Percentiles rank a stretch among this genome's conserved stretches.
phyloP scores from a whole-genome alignment of 1,140 invertebrate genomes.

The Uloborus diversus region DNA sequence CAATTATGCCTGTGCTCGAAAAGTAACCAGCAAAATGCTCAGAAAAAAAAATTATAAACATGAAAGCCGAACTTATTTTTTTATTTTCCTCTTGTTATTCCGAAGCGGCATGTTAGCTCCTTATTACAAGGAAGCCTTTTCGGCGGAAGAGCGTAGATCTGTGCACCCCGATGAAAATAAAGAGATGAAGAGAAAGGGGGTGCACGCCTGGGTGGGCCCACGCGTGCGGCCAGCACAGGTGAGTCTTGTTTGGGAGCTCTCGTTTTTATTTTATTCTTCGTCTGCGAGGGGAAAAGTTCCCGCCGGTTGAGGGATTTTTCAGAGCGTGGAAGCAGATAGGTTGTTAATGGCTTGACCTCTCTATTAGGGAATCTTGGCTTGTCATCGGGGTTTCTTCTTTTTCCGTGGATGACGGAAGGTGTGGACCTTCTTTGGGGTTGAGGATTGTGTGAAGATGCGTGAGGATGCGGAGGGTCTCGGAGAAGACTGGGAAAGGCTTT shows the following conservation, averaged over 20 bases:
- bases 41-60: too few relatives aligned
- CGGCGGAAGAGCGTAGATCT: not conserved
- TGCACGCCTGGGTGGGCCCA: slow-evolving; percentile 34
- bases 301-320: slow-evolving; percentile 10
- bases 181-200: not conserved
- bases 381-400: not conserved
- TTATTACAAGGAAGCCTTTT: slow-evolving; percentile 22
- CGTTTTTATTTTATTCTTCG: not conserved
- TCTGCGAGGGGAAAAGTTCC: not conserved
- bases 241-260: not conserved
- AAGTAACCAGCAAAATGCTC: too few relatives aligned
- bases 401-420: too few relatives aligned
- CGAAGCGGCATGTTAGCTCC: slow-evolving; percentile 20
- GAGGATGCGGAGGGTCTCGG: too few relatives aligned
- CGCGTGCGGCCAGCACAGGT: slow-evolving; percentile 34
- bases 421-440: too few relatives aligned
- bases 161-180: not conserved
- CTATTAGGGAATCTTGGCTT: slow-evolving; percentile 4
- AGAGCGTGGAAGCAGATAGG: slow-evolving; percentile 7
- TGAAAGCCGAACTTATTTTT: too few relatives aligned
- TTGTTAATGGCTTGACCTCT: slow-evolving; percentile 45
- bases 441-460: too few relatives aligned
- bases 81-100: too few relatives aligned
- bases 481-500: too few relatives aligned
- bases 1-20: too few relatives aligned